A percentile compares a stretch with the other conserved stretches of the same genome.
phyloP scores from a whole-genome alignment of 2,113 vertebrate species.

The Ictidomys tridecemlineatus region DNA sequence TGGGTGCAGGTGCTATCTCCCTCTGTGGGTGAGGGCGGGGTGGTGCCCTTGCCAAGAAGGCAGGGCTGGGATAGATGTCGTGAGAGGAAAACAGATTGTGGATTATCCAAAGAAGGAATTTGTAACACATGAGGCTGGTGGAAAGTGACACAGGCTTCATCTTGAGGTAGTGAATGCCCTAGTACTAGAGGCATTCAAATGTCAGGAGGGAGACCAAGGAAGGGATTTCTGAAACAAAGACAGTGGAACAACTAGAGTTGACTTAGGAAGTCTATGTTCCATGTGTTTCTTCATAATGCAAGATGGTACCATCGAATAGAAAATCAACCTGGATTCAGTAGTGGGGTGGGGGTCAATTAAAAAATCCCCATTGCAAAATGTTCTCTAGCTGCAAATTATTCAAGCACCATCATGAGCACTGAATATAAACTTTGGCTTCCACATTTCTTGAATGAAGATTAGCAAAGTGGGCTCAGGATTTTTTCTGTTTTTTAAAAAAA shows the following conservation, averaged over 20 bases:
- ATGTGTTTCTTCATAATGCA: not conserved
- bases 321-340: not conserved
- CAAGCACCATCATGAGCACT: not conserved
- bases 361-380: not conserved
- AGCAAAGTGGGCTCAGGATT: not conserved
- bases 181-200: not conserved
- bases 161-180: not conserved
- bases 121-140: not conserved
- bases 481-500: not conserved
- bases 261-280: not conserved
- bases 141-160: not conserved
- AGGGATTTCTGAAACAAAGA: not conserved
- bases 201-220: not conserved
- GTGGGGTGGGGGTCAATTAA: not conserved
- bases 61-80: not conserved
- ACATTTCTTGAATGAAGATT: not conserved
- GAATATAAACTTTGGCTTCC: not conserved
- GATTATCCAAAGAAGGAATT: not conserved
- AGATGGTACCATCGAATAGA: not conserved
- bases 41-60: not conserved
- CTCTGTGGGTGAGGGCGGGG: not conserved
- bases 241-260: not conserved
- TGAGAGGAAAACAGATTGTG: not conserved
- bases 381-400: not conserved
- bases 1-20: not conserved